phyloP scores from a whole-genome alignment of 2,888 invertebrate species.

The Meghimatium bilineatum region DNA sequence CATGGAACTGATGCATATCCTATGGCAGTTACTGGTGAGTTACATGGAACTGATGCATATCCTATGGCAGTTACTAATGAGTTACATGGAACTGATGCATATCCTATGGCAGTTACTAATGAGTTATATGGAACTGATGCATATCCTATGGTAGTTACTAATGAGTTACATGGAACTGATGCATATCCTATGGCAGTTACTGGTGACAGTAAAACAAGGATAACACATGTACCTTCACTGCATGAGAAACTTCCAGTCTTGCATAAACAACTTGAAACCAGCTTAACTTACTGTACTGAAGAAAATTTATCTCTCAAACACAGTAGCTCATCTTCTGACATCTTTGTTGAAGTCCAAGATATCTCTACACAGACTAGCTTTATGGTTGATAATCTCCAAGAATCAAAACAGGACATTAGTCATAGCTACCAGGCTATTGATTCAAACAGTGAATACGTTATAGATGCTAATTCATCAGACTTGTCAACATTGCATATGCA shows the following conservation, averaged over 20 bases:
- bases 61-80: no score
- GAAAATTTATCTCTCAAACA: background rate
- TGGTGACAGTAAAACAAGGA: no score
- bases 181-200: no score
- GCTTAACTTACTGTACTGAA: background rate
- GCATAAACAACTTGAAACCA: background rate
- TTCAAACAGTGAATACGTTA: background rate
- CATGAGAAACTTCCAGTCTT: background rate
- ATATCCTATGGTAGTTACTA: no score
- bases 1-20: no score
- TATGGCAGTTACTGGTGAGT: no score
- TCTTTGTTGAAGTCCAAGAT: slow-evolving; percentile 42
- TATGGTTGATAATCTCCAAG: background rate
- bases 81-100: no score
- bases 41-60: no score
- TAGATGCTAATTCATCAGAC: background rate
- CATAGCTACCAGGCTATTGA: background rate
- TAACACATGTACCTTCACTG: slow-evolving; percentile 13
- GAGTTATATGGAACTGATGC: no score
- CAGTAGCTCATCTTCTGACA: background rate
- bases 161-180: no score
- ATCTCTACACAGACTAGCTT: slow-evolving; percentile 39
- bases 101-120: no score
- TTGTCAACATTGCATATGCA: background rate
- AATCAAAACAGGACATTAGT: background rate